phyloP scores from a whole-genome alignment of 1,140 invertebrate genomes.

The Lanistes nyassanus region DNA sequence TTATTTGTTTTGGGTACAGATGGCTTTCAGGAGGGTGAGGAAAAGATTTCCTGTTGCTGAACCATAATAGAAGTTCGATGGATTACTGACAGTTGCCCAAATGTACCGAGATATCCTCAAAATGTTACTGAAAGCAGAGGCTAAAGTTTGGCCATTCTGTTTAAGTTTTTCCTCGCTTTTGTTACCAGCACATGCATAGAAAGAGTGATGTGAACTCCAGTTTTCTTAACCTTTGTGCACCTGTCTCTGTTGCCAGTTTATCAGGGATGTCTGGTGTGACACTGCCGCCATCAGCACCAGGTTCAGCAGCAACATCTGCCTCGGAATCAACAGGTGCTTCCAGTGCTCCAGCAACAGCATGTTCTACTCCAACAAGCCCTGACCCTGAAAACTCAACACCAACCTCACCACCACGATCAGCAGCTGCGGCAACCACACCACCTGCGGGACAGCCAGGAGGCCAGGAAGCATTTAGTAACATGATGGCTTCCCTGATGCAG shows the following conservation, averaged over 20 bases:
- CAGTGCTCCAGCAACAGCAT: conserved; percentile 39
- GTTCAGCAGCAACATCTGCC: conserved; percentile 35
- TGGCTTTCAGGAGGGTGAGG: too few species aligned
- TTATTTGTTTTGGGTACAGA: too few species aligned
- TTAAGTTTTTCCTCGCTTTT: too few species aligned
- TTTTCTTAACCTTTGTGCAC: too few species aligned
- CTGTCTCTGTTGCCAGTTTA: conserved; percentile 9
- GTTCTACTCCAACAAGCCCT: conserved; percentile 39
- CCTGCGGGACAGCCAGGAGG: conserved; percentile 57
- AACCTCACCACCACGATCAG: conserved; percentile 55
- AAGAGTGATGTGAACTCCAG: too few species aligned
- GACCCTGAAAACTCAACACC: conserved; percentile 41
- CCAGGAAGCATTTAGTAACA: conserved; percentile 73
- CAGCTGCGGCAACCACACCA: conserved; percentile 58
- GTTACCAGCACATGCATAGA: too few species aligned
- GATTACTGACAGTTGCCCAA: too few species aligned
- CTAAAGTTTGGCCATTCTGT: too few species aligned
- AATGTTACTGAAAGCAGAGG: too few species aligned
- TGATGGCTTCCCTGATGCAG: conserved; percentile 90
- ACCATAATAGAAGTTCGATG: too few species aligned
- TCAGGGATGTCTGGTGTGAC: background rate
- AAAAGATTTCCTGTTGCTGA: too few species aligned
- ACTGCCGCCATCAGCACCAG: conserved; percentile 19
- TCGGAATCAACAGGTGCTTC: conserved; percentile 36
- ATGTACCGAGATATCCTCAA: too few species aligned